Conservation (phyloP, 2,888 invertebrate species). For the Junonia oenone region DNA sequence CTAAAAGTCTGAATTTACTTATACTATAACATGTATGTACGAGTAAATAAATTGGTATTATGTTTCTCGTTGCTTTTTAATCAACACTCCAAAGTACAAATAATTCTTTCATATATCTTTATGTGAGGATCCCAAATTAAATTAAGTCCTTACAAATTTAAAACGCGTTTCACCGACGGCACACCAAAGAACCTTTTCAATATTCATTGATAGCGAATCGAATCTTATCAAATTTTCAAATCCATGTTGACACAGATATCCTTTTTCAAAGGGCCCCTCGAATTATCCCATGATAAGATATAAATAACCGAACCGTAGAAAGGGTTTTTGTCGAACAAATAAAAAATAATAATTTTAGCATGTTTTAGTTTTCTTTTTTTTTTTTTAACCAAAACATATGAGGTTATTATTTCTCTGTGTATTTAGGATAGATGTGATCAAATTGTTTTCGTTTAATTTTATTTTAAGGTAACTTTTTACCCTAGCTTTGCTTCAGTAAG, state of each 20-base stretch:
- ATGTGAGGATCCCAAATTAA: background rate
- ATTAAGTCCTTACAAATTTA: conserved; percentile 1
- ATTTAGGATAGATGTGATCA: background rate
- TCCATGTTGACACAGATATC: conserved; percentile 11
- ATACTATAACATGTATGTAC: background rate
- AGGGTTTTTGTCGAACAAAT: background rate
- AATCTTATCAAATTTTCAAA: conserved; percentile 10
- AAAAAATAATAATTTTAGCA: background rate
- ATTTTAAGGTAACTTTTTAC: too few species aligned
- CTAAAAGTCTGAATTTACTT: background rate
- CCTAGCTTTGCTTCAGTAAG: too few species aligned
- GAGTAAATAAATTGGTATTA: too few species aligned
- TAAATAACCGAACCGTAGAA: background rate
- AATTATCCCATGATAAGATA: conserved; percentile 4
- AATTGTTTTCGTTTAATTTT: background rate
- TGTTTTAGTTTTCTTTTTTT: background rate
- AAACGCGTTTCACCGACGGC: conserved; percentile 5
- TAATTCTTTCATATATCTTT: background rate
- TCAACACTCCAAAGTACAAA: background rate
- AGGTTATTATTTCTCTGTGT: background rate
- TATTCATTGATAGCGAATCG: conserved; percentile 15
- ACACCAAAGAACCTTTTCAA: conserved; percentile 5
- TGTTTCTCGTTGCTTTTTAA: too few species aligned
- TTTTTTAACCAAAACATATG: background rate
- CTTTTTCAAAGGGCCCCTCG: conserved; percentile 12